These are phyloP conservation scores for Tenthredo mesomela DNA, from an alignment of 2,888 invertebrate species.

Conservation along the genomic window DNA sequence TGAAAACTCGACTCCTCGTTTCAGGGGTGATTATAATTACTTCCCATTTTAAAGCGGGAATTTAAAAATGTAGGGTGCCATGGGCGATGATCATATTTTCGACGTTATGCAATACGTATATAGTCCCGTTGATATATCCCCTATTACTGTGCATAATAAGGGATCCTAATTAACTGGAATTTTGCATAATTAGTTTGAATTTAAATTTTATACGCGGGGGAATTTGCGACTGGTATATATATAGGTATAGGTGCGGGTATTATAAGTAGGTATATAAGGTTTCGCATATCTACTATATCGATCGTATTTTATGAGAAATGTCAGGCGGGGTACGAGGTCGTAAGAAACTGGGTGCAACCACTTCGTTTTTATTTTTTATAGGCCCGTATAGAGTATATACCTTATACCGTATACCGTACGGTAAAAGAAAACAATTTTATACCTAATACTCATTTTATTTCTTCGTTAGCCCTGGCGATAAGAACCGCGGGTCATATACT, in stretches of 20 bases:
- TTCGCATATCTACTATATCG: not conserved
- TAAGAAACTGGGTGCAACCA: not conserved
- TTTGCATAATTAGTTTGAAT: not conserved
- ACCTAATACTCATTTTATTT: not conserved
- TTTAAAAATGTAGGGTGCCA: not conserved
- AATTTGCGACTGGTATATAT: not conserved
- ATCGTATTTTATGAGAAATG: not conserved
- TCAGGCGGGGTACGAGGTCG: not conserved
- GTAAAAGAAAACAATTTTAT: not conserved
- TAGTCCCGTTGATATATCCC: not conserved
- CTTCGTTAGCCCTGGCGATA: not conserved
- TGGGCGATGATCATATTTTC: not conserved
- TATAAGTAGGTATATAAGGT: not conserved
- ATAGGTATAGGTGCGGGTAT: not conserved
- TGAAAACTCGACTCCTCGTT: not conserved
- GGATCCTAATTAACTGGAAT: not conserved
- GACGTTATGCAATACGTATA: not conserved
- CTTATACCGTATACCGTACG: not conserved
- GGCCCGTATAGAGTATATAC: not conserved
- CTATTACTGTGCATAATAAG: not conserved
- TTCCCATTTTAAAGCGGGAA: not conserved
- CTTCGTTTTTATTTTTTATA: not conserved
- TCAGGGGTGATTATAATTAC: not conserved
- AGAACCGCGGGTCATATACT: not conserved
- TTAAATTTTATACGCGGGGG: not conserved